These are phyloP conservation scores for Thereva nobilitata DNA, from an alignment of 2,888 invertebrate genomes.

Conservation along the genomic window DNA sequence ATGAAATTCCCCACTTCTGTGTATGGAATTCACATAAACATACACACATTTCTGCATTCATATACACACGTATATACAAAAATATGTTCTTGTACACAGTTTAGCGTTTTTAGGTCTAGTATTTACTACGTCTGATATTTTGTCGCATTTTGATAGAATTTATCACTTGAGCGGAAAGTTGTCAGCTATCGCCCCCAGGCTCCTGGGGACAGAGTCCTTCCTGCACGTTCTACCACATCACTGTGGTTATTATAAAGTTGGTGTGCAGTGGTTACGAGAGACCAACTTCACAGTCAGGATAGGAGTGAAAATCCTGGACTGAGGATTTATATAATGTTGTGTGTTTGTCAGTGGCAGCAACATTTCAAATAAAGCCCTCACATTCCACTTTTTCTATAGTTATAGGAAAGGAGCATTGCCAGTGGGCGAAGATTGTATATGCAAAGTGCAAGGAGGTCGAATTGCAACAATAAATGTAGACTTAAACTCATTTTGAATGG, in stretches of 20 bases:
- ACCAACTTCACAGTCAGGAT: neutral
- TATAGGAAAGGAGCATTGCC: neutral
- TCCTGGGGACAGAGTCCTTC: too few relatives aligned
- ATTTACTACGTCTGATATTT: conserved; percentile 19
- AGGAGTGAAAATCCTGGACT: neutral
- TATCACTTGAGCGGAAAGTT: conserved; percentile 20
- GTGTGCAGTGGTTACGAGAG: too few relatives aligned
- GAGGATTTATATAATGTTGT: conserved; percentile 6
- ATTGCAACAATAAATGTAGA: neutral
- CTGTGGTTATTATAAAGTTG: too few relatives aligned
- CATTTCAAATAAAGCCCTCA: conserved; percentile 20
- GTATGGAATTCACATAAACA: too few relatives aligned
- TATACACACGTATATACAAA: too few relatives aligned
- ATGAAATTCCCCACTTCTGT: too few relatives aligned
- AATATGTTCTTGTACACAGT: conserved; percentile 5
- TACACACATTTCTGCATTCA: too few relatives aligned
- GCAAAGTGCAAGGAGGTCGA: too few relatives aligned
- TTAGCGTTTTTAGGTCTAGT: conserved; percentile 18
- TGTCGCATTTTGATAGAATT: conserved; percentile 29
- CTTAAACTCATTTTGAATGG: neutral
- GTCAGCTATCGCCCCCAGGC: conserved; percentile 12
- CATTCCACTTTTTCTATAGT: conserved; percentile 11
- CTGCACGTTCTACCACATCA: too few relatives aligned
- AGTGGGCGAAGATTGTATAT: too few relatives aligned
- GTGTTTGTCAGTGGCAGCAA: conserved; percentile 15